These are phyloP conservation scores for Drosophila paramelanica DNA, from an alignment of 2,888 invertebrate genomes.

Conservation along the genomic window DNA sequence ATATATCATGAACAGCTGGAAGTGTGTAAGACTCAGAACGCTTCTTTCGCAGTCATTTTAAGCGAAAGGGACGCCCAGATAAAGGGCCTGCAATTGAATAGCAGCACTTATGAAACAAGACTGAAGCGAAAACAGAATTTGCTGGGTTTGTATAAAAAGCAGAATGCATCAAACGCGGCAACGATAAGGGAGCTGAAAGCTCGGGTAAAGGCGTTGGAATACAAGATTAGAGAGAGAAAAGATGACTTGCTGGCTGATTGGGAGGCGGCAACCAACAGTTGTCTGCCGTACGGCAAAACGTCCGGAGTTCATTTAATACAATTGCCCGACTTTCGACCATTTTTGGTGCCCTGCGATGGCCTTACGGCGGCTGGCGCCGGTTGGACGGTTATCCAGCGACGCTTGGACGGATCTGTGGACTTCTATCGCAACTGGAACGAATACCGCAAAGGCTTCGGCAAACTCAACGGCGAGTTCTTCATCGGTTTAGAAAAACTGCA, in stretches of 20 bases:
- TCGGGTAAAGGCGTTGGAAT: slow-evolving; percentile 35
- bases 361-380: slow-evolving; percentile 85
- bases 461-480: slow-evolving; percentile 89
- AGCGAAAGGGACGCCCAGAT: slow-evolving; percentile 45
- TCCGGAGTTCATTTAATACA: slow-evolving; percentile 61
- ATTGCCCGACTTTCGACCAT: slow-evolving; percentile 82
- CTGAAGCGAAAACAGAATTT: slow-evolving; percentile 59
- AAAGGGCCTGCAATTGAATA: slow-evolving; percentile 43
- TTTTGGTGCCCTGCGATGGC: slow-evolving; percentile 60
- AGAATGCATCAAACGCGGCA: slow-evolving; percentile 40
- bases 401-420: slow-evolving; percentile 88
- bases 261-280: slow-evolving; percentile 64
- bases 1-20: slow-evolving; percentile 48
- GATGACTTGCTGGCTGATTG: slow-evolving; percentile 66
- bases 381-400: slow-evolving; percentile 89
- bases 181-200: slow-evolving; percentile 46
- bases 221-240: slow-evolving; percentile 55
- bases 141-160: slow-evolving; percentile 37
- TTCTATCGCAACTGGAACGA: slow-evolving; percentile 88
- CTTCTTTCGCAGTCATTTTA: slow-evolving; percentile 12
- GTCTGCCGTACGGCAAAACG: slow-evolving; percentile 52
- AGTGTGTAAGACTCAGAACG: slow-evolving; percentile 46
- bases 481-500: slow-evolving; percentile 89
- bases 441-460: slow-evolving; percentile 90
- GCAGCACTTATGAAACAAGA: slow-evolving; percentile 54